Base-by-base conservation (phyloP, 1,140 invertebrate genomes). In the Drosophila lowei region DNA sequence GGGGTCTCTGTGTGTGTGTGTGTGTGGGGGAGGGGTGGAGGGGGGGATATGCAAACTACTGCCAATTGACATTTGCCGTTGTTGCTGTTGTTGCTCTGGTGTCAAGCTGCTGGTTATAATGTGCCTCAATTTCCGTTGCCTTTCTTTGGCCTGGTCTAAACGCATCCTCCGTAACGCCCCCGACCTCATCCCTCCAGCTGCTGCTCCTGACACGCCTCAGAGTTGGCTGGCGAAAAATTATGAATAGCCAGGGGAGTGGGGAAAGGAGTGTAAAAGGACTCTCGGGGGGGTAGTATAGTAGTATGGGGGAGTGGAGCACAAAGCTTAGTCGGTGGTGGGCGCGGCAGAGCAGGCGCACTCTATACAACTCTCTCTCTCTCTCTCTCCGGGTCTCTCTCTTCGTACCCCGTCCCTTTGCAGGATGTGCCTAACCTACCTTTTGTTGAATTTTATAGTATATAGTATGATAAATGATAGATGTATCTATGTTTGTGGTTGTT, bases 371-470 rank as follows among this genome's bases (percentile, higher is more conserved):
- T 48, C 74, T 62, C 64, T 13, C 41, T 3, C 44, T 34, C 55
- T 48, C 18, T 43, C 30, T 9, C n/a, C n/a, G 30, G 8, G 30
- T 46, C 50, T 44, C 42, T 7, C 8, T 16, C 21, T 23, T 56
- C 68, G n/a, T 15, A 46, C 52, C 9, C 58, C 50, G 23, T 43
- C 25, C 60, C 15, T 38, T 23, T 43, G 57, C 38, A 78, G 83
- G 83, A 72, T 68, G 63, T 88, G 79, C 83, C 83, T 88, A 88
- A 88, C 83, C 83, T 88, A 88, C 83, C 83, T 88, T 88, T 81
- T 71, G 83, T 78, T 68, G 60, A 78, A 88, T 83, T 83, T 71
- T 57, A 62, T 85, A 85, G 81, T 86, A 68, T 70, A 44, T 70
- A 85, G 81, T 84, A 80, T 46, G 60, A 65, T 85, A 81, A 81